Conservation (phyloP, 2,113 vertebrate genomes). For the Lophotis ruficrista region DNA sequence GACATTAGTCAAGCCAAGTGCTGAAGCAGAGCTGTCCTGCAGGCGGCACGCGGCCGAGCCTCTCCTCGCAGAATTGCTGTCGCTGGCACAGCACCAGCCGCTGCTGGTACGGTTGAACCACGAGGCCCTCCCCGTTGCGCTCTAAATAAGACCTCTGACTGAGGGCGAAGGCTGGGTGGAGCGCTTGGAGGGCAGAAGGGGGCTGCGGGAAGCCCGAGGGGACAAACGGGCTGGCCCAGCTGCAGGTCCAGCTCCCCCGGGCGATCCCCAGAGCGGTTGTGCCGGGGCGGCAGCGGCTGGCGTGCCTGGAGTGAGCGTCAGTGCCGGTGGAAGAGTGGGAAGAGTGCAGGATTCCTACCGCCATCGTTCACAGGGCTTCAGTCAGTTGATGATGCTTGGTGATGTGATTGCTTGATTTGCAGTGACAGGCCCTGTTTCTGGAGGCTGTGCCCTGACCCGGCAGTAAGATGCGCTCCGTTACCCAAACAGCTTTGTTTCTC, state of each 20-base stretch:
- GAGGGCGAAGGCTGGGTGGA: not conserved
- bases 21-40: not conserved
- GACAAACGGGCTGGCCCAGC: not conserved
- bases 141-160: not conserved
- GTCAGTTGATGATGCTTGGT: not conserved
- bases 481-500: not conserved
- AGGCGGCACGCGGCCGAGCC: not conserved
- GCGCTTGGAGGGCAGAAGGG: not conserved
- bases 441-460: not conserved
- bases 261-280: not conserved
- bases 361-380: not conserved
- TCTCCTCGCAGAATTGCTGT: not conserved
- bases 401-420: not conserved
- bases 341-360: not conserved
- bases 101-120: not conserved
- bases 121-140: not conserved
- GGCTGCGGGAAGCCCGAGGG: not conserved
- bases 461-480: not conserved
- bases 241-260: not conserved
- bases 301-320: not conserved
- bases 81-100: not conserved
- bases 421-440: not conserved
- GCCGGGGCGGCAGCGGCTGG: rapidly evolving
- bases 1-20: not conserved
- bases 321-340: not conserved